A percentile compares a stretch with the other conserved stretches of the same genome.
These are phyloP conservation scores for Gadopsis marmoratus DNA, from an alignment of 2,797 vertebrate species.

Conservation along the genomic window DNA sequence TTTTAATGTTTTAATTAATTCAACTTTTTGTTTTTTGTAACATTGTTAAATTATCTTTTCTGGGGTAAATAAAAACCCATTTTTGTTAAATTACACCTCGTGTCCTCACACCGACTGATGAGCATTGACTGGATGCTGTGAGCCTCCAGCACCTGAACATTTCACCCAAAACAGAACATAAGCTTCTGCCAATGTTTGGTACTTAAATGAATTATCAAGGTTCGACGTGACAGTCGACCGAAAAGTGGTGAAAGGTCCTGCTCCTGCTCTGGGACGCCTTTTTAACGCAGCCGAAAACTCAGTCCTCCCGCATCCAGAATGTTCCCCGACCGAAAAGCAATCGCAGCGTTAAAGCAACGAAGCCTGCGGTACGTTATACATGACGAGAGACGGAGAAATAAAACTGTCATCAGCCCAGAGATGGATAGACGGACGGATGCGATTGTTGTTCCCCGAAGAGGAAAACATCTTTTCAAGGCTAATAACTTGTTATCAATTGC, in stretches of 20 bases:
- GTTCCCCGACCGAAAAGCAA: constrained; percentile 35
- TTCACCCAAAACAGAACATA: neutral
- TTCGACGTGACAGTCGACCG: neutral
- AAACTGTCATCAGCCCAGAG: neutral
- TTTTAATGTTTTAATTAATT: no score
- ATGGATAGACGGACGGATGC: neutral
- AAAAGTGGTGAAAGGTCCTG: neutral
- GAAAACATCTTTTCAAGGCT: neutral
- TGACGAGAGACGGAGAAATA: neutral
- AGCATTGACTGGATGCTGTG: no score
- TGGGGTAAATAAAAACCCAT: no score
- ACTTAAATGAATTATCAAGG: neutral
- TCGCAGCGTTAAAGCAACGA: constrained; percentile 14
- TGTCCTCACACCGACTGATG: no score
- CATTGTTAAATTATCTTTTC: no score
- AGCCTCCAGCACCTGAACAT: neutral
- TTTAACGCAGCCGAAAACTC: constrained; percentile 26
- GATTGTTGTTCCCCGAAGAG: neutral
- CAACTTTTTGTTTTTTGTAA: no score
- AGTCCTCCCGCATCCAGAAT: constrained; percentile 18
- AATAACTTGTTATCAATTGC: neutral
- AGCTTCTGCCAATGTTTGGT: neutral
- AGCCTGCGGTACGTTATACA: constrained; percentile 22
- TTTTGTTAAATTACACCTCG: no score
- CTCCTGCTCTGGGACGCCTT: neutral